These are phyloP conservation scores for Chaetodon trifasciatus DNA, from an alignment of 2,797 vertebrate genomes.

Conservation along the genomic window DNA sequence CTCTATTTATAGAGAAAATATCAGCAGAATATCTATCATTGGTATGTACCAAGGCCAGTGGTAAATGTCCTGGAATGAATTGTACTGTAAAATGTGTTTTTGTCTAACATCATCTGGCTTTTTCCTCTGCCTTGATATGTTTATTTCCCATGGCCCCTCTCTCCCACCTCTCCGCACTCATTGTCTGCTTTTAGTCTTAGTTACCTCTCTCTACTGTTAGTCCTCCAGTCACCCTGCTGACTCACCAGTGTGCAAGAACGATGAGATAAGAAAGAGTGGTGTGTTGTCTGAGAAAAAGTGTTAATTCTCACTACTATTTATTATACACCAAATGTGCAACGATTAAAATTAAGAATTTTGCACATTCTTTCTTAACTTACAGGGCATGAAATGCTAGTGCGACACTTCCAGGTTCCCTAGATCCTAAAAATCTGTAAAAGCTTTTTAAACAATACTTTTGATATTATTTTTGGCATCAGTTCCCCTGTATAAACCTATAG, in stretches of 20 bases:
- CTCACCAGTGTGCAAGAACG: background rate
- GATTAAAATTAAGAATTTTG: background rate
- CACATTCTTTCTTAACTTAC: background rate
- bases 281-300: background rate
- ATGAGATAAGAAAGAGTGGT: background rate
- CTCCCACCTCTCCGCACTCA: slow-evolving; percentile 15
- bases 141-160: background rate
- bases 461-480: background rate
- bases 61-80: background rate
- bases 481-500: background rate
- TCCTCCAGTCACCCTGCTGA: background rate
- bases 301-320: background rate
- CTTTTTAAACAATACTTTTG: background rate
- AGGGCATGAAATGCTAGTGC: background rate
- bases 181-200: slow-evolving; percentile 33
- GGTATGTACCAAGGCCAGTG: background rate
- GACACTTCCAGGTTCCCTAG: background rate
- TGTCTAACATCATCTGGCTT: slow-evolving; percentile 33
- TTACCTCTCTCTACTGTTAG: slow-evolving; percentile 1
- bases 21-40: background rate
- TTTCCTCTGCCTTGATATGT: slow-evolving; percentile 32
- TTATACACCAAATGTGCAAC: background rate
- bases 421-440: background rate
- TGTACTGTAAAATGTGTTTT: background rate
- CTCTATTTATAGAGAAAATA: background rate